Base-by-base conservation (phyloP, 2,113 vertebrate genomes). In the Rhodinocichla rosea region DNA sequence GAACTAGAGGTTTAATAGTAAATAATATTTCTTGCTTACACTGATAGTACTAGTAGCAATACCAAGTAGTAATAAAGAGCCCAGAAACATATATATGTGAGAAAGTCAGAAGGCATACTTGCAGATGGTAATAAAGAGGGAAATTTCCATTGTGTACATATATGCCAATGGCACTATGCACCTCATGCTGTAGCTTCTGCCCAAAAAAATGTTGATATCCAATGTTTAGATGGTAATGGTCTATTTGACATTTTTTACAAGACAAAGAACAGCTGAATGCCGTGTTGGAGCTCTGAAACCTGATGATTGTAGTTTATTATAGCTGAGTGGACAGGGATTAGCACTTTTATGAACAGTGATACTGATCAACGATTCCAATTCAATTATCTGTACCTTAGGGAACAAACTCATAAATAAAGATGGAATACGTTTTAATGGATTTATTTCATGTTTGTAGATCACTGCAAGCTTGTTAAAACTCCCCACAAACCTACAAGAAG, bases 91-190 rank as follows among this genome's bases (percentile, higher is more conserved):
- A 19, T 1, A 2, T 24, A 15, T 18, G 6, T 33, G 13, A 68
- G 27, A 83, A 96, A 77, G 40, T 47, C 37, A 79, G 64, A 92
- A 79, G 22, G 6, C 27, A 20, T 55, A 21, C 7, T 91, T 94
- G 30, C 12, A 50, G 26, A 39, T n/a, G 17, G 11, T n/a, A 71
- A 68, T 23, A 55, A 47, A 95, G 42, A 50, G 23, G 9, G 7
- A 5, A 50, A 21, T 62, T 69, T 80, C 40, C 69, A 14, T 56
- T 45, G 3, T 15, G 14, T 39, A 10, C 14, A 9, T 37, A 5
- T 23, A 9, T 83, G 22, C 8, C 26, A 32, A 7, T 32, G 52
- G 16, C 19, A 40, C 5, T 52, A 50, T 67, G 5, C 21, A 44
- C 6, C 19, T 23, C 15, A 24, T 53, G 13, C 20, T 56, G 15